phyloP scores from a whole-genome alignment of 2,888 invertebrate species.

The Acleris laterana region DNA sequence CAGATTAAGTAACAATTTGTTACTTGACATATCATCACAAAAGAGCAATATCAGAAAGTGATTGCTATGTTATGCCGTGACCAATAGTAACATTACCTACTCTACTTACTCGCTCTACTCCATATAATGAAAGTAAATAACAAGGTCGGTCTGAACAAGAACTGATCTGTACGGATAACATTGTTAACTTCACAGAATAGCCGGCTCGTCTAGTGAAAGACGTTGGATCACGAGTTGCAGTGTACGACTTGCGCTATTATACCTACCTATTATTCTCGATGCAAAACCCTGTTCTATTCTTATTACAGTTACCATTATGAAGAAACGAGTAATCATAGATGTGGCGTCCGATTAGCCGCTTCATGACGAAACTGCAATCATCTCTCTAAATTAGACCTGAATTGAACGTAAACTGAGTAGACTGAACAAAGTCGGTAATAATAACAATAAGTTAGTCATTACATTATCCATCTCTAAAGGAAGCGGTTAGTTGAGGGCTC shows the following conservation, averaged over 20 bases:
- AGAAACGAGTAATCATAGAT: too few relatives aligned
- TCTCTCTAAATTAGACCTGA: background rate
- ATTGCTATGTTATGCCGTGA: slow-evolving; percentile 17
- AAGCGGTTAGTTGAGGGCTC: slow-evolving; percentile 22
- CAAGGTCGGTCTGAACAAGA: slow-evolving; percentile 51
- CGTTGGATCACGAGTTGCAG: slow-evolving; percentile 32
- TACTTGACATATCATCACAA: background rate
- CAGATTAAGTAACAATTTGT: background rate
- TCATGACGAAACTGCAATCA: slow-evolving; percentile 8
- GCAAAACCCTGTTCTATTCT: background rate
- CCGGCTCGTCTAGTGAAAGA: slow-evolving; percentile 30
- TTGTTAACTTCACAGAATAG: slow-evolving; percentile 48
- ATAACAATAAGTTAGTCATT: slow-evolving; percentile 16
- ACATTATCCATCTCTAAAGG: slow-evolving; percentile 18
- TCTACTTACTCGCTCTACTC: slow-evolving; percentile 27
- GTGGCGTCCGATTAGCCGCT: too few relatives aligned
- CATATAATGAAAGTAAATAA: slow-evolving; percentile 50
- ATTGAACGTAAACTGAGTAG: slow-evolving; percentile 4
- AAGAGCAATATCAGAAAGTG: slow-evolving; percentile 8
- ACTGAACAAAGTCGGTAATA: slow-evolving; percentile 4
- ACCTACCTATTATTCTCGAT: slow-evolving; percentile 28
- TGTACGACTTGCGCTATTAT: slow-evolving; percentile 26
- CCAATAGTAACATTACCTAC: slow-evolving; percentile 12
- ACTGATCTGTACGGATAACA: slow-evolving; percentile 47
- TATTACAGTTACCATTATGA: too few relatives aligned